Evolutionary conservation across 2,797 vertebrate species (phyloP).

Genomic region (Peromyscus aztecus): DNA sequence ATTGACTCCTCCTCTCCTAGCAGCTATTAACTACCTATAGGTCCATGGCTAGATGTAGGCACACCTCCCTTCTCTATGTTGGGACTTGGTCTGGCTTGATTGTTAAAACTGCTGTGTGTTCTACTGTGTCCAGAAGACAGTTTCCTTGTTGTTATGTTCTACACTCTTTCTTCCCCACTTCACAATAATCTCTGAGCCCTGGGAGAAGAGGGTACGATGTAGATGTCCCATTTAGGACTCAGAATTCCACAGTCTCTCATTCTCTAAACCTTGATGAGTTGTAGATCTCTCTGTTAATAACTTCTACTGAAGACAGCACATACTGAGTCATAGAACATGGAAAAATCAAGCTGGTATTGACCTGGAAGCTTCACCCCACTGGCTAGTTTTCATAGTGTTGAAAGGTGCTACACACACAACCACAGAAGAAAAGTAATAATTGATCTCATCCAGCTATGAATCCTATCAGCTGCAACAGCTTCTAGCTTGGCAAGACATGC

Average conservation of each 20-base stretch:
- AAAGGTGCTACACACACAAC: background rate
- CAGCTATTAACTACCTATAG: background rate
- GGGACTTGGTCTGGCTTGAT: background rate
- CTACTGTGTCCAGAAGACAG: background rate
- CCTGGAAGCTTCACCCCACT: background rate
- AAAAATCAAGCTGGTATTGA: background rate
- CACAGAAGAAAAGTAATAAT: background rate
- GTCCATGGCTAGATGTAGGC: background rate
- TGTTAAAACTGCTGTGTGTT: background rate
- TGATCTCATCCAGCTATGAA: background rate
- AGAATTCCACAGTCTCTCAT: background rate
- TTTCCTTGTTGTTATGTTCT: background rate
- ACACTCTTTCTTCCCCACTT: background rate
- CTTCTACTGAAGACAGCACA: background rate
- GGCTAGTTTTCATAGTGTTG: background rate
- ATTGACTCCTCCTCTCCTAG: background rate
- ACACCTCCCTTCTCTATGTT: background rate
- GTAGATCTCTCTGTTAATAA: background rate
- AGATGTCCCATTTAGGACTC: background rate
- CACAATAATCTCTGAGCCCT: background rate
- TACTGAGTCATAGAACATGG: background rate
- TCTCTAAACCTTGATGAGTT: background rate
- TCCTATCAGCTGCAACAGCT: background rate
- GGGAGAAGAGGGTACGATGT: background rate
- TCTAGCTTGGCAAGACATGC: background rate